Evolutionary conservation across 2,888 invertebrate genomes (phyloP), one percentile per base, ranked within the genome.

Genomic region (Diadegma fenestrale): DNA sequence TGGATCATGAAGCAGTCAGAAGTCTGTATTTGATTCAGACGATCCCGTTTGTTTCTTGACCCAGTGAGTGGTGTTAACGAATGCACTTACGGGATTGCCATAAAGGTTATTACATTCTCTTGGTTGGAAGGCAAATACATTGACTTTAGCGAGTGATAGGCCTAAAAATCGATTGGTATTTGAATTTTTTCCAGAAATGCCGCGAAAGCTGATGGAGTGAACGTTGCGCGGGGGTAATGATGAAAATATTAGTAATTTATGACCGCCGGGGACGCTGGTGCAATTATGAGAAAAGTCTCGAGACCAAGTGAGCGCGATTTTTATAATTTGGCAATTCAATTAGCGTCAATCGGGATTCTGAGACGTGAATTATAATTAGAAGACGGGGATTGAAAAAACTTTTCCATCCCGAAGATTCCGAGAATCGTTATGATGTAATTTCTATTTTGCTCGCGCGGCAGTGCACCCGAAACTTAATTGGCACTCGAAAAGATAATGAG

Each of bases 21-120:
- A 37, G 54, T n/a, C n/a, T 26, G 22, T 1, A 17, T 68, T 26
- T 30, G 19, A 66, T 72, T 30, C 6, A 10, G 63, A 41, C 14
- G 30, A 54, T 80, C n/a, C 54, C 43, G 71, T 68, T 83, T 41
- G 68, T 48, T 73, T 61, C 61, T 68, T 78, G 79, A 51, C 80
- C 68, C 51, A 66, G 69, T 63, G 69, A 80, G 66, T 68, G 69
- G 22, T 43, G 51, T 63, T 14, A 58, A 45, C 26, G 43, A 14
- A 33, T 26, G 43, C 43, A 58, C 26, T 41, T 43, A 7, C 19
- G 37, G 54, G 54, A 54, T 54, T 41, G 71, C 54, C 37, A 43
- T 37, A 80, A 80, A 80, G 66, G 80, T 66, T 54, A 33, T 45
- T 19, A 63, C 72, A 19, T 75, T 80, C 80, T 71, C 80, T 12